Conservation (phyloP, 2,888 invertebrate genomes). For the Venusia cambrica region DNA sequence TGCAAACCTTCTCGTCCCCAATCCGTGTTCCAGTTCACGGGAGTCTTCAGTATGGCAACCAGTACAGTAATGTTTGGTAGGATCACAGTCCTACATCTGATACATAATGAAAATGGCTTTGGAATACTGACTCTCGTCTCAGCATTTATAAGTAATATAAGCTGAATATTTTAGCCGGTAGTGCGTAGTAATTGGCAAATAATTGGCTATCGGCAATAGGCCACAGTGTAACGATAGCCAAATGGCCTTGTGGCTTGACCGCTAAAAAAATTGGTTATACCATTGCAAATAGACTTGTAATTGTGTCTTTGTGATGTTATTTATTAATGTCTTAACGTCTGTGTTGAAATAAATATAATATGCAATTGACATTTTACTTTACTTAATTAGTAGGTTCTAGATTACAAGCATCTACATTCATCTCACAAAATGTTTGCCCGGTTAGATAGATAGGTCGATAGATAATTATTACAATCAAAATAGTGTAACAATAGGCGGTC, state of each 20-base stretch:
- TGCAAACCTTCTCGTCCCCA: conserved; percentile 47
- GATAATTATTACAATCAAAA: too few species aligned
- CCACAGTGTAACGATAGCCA: conserved; percentile 6
- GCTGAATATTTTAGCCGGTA: conserved; percentile 43
- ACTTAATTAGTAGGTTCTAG: too few species aligned
- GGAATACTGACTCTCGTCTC: conserved; percentile 40
- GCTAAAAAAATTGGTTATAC: conserved; percentile 44
- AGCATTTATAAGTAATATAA: conserved; percentile 54
- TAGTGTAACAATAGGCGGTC: too few species aligned
- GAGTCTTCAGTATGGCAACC: too few species aligned
- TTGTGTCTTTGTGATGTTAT: conserved; percentile 28
- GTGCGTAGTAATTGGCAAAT: conserved; percentile 48
- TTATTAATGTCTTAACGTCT: conserved; percentile 27
- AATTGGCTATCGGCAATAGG: conserved; percentile 41
- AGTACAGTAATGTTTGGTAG: conserved; percentile 26
- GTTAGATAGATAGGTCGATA: too few species aligned
- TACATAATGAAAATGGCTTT: conserved; percentile 11
- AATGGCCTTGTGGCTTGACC: conserved; percentile 47
- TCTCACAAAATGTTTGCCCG: too few species aligned
- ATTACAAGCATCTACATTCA: too few species aligned
- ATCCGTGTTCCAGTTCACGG: conserved; percentile 19
- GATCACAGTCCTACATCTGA: too few species aligned
- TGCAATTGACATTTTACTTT: conserved; percentile 24
- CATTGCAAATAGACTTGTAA: conserved; percentile 38
- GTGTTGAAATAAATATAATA: conserved; percentile 40